Base-by-base conservation (phyloP, 2,888 invertebrate genomes). In the Drosophila hawaiiensis region DNA sequence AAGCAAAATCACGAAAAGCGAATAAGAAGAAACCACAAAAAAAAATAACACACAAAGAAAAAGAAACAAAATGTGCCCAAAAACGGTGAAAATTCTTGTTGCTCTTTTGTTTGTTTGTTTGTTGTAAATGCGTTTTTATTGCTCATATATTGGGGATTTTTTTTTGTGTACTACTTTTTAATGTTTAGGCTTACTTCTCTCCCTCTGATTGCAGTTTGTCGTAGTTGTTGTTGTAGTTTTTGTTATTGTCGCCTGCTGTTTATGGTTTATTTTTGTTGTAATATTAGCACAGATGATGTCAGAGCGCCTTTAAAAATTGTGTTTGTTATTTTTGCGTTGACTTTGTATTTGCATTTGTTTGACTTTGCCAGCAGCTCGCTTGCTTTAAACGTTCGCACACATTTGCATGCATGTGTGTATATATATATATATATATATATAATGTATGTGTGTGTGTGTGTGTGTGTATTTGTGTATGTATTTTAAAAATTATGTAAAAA, bases 201-300 rank as follows among this genome's bases (percentile, higher is more conserved):
- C 33, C 12, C 33, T 47, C 28, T 5, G 68, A 55, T 49, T 68
- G 69, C 69, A 68, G n/a, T 68, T 68, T 28, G 55, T 7, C 19
- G 28, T n/a, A 50, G 43, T 16, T 61, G 55, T 58, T 50, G 55
- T 68, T 63, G 55, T 58, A 37, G 55, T 66, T 76, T 39, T 58
- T 71, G 50, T 56, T 69, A 53, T 55, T 52, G 55, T 35, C 66
- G 53, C 58, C 47, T 65, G 43, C 61, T 52, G 29, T 65, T 35
- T 60, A 33, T 54, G 22, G 22, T 69, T 65, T 69, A 31, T 62
- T 39, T 50, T 61, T 54, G 65, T 72, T 76, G 63, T 66, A 63
- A 63, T 62, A 74, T 61, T 65, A 58, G 60, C 59, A 76, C 76
- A 88, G 86, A 86, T 86, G 86, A 86, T 86, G 86, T 86, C 86